Evolutionary conservation across 1,140 invertebrate species (phyloP), one percentile per base, ranked within the genome.

Genomic region (Wiebesia pumilae): DNA sequence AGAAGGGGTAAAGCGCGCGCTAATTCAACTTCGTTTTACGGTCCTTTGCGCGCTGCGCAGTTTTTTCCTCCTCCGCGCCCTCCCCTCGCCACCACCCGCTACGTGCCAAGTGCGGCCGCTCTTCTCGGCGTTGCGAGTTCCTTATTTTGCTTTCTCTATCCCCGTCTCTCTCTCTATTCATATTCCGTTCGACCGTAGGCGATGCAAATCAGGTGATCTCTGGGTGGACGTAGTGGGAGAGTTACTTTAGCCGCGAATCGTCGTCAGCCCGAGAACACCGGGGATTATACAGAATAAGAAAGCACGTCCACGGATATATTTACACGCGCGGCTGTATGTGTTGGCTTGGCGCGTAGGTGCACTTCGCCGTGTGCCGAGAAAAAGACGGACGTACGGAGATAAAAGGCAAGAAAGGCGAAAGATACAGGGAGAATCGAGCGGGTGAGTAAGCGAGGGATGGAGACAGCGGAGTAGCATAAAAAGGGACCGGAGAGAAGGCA

Each of bases 21-120:
- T 71, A 83, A 83, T 83, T 71, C 62, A 71, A 83, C 38, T 83
- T 71, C 35, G 10, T 67, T 69, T 82, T 51, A 84, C 87, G 89
- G 82, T 90, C 90, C 89, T 58, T 79, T 83, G 88, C 88, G 79
- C 38, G 54, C 80, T 84, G 33, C 33, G 65, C 77, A 35, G 27
- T 58, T 58, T 9, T 30, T 58, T 40, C 35, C 27, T 75, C 21
- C 38, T n/a, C 38, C 79, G 30, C 30, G 30, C 30, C 30, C 30
- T 21, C 35, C 69, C 33, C 3, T 33, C 43, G 1, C 27, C 47
- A 24, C 75, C 27, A 12, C 27, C 75, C 24, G 43, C 43, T 6
- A n/a, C n/a, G n/a, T n/a, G n/a, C n/a, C n/a, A n/a, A n/a, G n/a
- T n/a, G n/a, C n/a, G n/a, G n/a, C n/a, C n/a, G n/a, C n/a, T n/a